phyloP scores from a whole-genome alignment of 2,888 invertebrate species.

The Cheilosia scutellata region DNA sequence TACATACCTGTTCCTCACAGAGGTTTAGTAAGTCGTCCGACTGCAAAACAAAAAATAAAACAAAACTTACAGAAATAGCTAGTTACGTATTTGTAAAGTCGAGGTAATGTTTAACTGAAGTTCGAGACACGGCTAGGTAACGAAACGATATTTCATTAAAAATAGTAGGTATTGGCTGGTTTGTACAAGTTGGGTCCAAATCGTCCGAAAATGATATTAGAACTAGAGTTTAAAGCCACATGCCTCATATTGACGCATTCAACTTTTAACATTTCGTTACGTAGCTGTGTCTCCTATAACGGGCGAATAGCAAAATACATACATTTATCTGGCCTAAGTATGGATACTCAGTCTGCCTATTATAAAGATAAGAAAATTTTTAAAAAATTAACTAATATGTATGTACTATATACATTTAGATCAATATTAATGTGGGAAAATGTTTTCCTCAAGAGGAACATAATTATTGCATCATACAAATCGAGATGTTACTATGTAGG shows the following conservation, averaged over 20 bases:
- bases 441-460: neutral
- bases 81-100: neutral
- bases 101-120: too few relatives aligned
- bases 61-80: neutral
- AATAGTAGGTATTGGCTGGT: too few relatives aligned
- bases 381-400: too few relatives aligned
- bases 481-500: neutral
- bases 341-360: conserved; percentile 7
- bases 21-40: conserved; percentile 39
- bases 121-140: too few relatives aligned
- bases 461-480: neutral
- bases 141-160: too few relatives aligned
- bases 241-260: too few relatives aligned
- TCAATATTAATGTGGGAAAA: neutral
- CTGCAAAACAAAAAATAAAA: conserved; percentile 16
- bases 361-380: neutral
- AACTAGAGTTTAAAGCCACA: too few relatives aligned
- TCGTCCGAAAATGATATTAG: too few relatives aligned
- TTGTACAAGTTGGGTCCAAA: too few relatives aligned
- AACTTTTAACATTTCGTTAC: too few relatives aligned
- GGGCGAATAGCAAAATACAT: neutral
- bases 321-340: conserved; percentile 23
- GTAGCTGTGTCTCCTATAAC: too few relatives aligned
- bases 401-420: too few relatives aligned
- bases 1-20: conserved; percentile 41